Evolutionary conservation across 2,888 invertebrate species (phyloP).

Genomic region (Marasmarcha lunaedactyla): DNA sequence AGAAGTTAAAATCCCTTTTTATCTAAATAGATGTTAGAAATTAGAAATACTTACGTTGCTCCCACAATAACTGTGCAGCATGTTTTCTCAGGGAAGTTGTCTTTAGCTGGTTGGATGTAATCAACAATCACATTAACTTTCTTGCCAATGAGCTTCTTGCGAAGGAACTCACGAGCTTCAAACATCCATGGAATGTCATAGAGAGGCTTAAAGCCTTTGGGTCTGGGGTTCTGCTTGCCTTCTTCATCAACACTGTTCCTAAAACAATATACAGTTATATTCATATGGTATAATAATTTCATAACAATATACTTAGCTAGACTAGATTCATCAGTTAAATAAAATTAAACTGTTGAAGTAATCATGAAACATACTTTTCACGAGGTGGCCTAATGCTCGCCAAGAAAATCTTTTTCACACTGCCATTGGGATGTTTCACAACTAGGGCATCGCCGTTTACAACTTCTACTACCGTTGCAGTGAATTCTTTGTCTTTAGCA

Average conservation of each 20-base stretch:
- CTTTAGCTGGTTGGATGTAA: conserved; percentile 95
- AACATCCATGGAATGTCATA: conserved; percentile 99
- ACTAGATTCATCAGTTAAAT: too few relatives aligned
- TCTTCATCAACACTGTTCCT: conserved; percentile 73
- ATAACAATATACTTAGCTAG: too few relatives aligned
- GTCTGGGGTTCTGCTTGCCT: conserved; percentile 74
- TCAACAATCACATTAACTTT: conserved; percentile 93
- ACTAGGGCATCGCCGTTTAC: conserved; percentile 94
- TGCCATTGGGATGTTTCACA: conserved; percentile 83
- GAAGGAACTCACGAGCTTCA: conserved; percentile 96
- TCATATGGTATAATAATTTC: not conserved
- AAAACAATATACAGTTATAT: conserved; percentile 10
- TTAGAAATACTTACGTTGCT: conserved; percentile 37
- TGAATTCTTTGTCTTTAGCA: conserved; percentile 84
- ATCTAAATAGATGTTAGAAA: too few relatives aligned
- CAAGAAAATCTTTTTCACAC: conserved; percentile 91
- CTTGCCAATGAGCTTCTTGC: conserved; percentile 96
- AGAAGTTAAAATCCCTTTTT: too few relatives aligned
- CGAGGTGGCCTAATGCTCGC: conserved; percentile 96
- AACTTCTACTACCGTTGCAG: conserved; percentile 88
- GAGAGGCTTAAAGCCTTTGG: conserved; percentile 85
- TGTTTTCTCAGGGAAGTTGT: conserved; percentile 93
- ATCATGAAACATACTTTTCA: conserved; percentile 75
- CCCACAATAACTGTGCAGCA: conserved; percentile 93
- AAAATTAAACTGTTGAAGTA: too few relatives aligned